Conservation (phyloP, 1,140 invertebrate genomes). For the Trichogramma pretiosum region DNA sequence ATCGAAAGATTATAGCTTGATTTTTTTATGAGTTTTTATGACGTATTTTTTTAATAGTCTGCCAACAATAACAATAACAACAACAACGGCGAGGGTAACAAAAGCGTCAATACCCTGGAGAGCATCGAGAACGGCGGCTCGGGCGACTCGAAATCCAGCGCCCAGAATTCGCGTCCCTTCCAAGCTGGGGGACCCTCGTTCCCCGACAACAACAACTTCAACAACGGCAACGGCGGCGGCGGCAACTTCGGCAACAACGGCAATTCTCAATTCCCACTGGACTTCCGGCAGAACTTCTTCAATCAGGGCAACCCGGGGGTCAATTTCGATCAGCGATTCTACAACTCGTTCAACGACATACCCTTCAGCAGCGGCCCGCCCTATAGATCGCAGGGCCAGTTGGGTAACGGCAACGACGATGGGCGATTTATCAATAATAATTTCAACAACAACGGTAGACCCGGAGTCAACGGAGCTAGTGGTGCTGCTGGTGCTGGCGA, state of each 20-base stretch:
- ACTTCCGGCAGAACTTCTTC: constrained; percentile 14
- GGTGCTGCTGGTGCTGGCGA: no score
- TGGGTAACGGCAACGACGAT: neutral
- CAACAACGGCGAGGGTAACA: neutral
- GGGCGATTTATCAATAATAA: neutral
- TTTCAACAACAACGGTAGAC: neutral
- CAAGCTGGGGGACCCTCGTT: no score
- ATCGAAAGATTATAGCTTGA: neutral
- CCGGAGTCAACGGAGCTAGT: neutral
- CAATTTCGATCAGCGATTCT: constrained; percentile 10
- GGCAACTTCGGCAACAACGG: neutral
- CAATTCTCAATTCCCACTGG: neutral
- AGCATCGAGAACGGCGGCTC: constrained; percentile 1
- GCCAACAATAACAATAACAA: no score
- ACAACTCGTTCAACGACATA: constrained; percentile 9
- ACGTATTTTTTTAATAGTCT: no score
- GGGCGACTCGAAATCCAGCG: constrained; percentile 6
- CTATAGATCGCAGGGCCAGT: neutral
- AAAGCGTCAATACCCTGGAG: neutral
- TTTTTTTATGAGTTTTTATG: no score
- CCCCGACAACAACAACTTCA: neutral
- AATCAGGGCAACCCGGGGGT: constrained; percentile 6
- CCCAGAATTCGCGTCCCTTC: constrained; percentile 7
- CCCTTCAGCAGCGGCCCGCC: constrained; percentile 3
- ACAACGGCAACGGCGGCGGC: no score